Conservation (phyloP, 2,113 vertebrate species). For the Arenaria interpres region DNA sequence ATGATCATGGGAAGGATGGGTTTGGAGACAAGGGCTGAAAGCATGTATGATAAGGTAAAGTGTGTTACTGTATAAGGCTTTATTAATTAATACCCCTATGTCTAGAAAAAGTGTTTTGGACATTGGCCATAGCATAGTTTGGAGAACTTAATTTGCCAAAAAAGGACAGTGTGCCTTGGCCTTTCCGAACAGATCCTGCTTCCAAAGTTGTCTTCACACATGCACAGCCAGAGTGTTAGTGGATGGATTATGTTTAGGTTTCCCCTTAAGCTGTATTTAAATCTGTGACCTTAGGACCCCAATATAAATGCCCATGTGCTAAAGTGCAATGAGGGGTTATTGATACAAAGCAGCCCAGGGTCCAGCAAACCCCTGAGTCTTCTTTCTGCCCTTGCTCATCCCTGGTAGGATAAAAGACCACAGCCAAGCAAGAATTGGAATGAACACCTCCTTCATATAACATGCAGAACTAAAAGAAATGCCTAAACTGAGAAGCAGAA, state of each 20-base stretch:
- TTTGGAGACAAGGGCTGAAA: background rate
- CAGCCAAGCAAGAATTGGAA: background rate
- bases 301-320: slow-evolving; percentile 13
- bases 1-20: background rate
- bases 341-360: slow-evolving; percentile 53
- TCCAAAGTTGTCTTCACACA: background rate
- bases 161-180: background rate
- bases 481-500: background rate
- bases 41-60: background rate
- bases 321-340: background rate
- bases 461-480: background rate
- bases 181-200: background rate
- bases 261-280: slow-evolving; percentile 23
- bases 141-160: background rate
- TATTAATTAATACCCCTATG: background rate
- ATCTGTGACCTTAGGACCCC: slow-evolving; percentile 40
- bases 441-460: background rate
- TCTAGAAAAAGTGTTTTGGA: background rate
- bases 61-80: background rate
- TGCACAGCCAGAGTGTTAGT: slow-evolving; percentile 3
- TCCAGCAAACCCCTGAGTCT: background rate
- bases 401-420: background rate
- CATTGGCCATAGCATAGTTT: background rate
- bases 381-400: background rate
- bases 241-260: slow-evolving; percentile 25